phyloP scores from a whole-genome alignment of 2,797 vertebrate genomes.

The Melopsittacus undulatus region DNA sequence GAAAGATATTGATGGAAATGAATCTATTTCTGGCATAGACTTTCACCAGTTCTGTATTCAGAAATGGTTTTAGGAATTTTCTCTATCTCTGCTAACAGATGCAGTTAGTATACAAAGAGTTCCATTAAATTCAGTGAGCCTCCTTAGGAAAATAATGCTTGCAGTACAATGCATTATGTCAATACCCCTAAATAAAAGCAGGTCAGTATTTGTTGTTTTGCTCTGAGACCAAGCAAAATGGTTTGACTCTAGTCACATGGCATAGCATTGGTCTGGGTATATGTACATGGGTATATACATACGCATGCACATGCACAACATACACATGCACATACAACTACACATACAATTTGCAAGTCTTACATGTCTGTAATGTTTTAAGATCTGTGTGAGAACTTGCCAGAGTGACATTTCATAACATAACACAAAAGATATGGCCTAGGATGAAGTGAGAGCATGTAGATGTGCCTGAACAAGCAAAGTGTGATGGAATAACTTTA shows the following conservation, averaged over 20 bases:
- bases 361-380: not conserved
- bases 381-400: not conserved
- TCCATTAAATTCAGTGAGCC: not conserved
- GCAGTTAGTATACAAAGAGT: not conserved
- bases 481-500: not conserved
- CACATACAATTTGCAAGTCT: not conserved
- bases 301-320: no score
- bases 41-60: not conserved
- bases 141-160: not conserved
- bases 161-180: not conserved
- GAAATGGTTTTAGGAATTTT: not conserved
- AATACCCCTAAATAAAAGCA: not conserved
- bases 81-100: not conserved
- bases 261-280: not conserved
- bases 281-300: not conserved
- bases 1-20: not conserved
- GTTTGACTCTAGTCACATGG: not conserved
- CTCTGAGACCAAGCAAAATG: not conserved
- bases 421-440: not conserved
- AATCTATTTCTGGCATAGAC: not conserved
- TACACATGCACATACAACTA: no score
- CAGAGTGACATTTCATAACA: not conserved
- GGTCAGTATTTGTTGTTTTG: not conserved
- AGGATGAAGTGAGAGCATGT: not conserved
- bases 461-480: not conserved